phyloP scores from a whole-genome alignment of 1,140 invertebrate species.

The Calycopis cecrops region DNA sequence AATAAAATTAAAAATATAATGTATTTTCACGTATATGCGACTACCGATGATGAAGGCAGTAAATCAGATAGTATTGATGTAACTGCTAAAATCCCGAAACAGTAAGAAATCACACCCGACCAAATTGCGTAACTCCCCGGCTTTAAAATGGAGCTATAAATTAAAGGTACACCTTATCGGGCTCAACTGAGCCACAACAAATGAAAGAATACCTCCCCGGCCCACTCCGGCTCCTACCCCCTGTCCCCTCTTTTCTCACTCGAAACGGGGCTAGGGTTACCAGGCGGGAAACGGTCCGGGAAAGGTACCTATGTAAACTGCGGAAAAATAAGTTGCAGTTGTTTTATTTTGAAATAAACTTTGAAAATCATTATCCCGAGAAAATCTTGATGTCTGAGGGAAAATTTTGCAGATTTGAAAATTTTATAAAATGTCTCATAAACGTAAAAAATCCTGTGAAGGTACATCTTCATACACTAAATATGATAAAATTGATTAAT shows the following conservation, averaged over 20 bases:
- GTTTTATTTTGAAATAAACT: too few relatives aligned
- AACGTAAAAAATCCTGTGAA: too few relatives aligned
- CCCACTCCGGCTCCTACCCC: neutral
- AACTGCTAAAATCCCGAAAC: slow-evolving; percentile 33
- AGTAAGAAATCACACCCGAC: slow-evolving; percentile 44
- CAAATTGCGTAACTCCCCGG: slow-evolving; percentile 60
- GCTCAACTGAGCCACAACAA: slow-evolving; percentile 52
- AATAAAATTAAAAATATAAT: too few relatives aligned
- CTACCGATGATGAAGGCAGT: neutral
- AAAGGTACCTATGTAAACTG: too few relatives aligned
- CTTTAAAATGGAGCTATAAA: slow-evolving; percentile 72
- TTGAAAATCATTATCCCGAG: too few relatives aligned
- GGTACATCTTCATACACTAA: too few relatives aligned
- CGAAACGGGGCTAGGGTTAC: neutral
- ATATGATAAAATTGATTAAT: too few relatives aligned
- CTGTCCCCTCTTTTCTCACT: slow-evolving; percentile 29
- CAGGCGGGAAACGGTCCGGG: too few relatives aligned
- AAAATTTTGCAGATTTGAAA: too few relatives aligned
- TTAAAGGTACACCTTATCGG: slow-evolving; percentile 70
- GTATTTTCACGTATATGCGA: neutral
- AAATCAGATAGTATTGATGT: slow-evolving; percentile 22
- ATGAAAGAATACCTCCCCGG: slow-evolving; percentile 57
- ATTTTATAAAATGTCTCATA: too few relatives aligned
- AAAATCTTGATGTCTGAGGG: too few relatives aligned
- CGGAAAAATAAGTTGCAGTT: too few relatives aligned